Conservation (phyloP, 1,140 invertebrate species). For the Drosophila ohnishii region DNA sequence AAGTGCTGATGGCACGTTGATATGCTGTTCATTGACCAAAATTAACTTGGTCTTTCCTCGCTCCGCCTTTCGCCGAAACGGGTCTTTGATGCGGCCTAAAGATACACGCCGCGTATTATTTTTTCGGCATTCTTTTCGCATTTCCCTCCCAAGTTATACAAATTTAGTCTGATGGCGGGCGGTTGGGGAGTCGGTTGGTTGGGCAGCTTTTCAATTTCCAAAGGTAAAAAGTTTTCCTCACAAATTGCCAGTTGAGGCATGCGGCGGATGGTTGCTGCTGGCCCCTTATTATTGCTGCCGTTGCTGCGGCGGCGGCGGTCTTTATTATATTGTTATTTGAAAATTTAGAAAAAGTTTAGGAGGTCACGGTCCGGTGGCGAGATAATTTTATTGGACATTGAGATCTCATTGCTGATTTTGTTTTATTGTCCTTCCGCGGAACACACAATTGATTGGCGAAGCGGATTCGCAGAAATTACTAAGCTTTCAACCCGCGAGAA, state of each 20-base stretch:
- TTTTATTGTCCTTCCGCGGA: conserved; percentile 28
- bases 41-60: conserved; percentile 60
- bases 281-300: conserved; percentile 18
- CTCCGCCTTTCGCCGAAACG: conserved; percentile 13
- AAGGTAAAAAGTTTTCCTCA: conserved; percentile 60
- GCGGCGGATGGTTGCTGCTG: conserved; percentile 33
- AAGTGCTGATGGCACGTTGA: conserved; percentile 73
- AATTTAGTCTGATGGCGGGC: conserved; percentile 62
- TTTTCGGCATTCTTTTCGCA: conserved; percentile 38
- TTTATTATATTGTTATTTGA: conserved; percentile 67
- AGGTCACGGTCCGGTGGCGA: conserved; percentile 33
- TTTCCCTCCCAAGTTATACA: conserved; percentile 63
- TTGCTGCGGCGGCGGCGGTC: conserved; percentile 9
- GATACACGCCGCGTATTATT: conserved; percentile 54
- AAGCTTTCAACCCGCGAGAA: too few relatives aligned
- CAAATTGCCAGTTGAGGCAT: conserved; percentile 68
- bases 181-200: conserved; percentile 21
- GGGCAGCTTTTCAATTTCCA: conserved; percentile 67
- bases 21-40: conserved; percentile 79
- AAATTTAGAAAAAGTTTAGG: conserved; percentile 41
- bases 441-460: conserved; percentile 24
- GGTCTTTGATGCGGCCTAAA: conserved; percentile 53
- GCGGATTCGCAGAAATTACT: conserved; percentile 1
- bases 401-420: conserved; percentile 31
- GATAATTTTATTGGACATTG: conserved; percentile 44